Conservation (phyloP, 2,113 vertebrate species). For the Lepisosteus osseus region DNA sequence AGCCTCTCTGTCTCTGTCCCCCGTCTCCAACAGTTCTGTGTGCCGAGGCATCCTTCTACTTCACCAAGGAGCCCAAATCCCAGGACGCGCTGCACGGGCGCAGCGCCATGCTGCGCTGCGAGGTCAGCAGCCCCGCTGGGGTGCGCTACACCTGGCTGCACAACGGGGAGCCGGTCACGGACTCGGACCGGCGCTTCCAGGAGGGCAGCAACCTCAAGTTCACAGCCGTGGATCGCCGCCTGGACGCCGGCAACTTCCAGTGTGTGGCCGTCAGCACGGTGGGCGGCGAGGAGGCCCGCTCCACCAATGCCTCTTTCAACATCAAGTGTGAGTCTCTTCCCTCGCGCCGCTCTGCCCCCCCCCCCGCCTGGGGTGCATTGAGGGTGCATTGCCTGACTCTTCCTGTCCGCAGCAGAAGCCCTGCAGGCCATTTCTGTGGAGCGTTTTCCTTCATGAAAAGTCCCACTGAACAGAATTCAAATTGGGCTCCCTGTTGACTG, state of each 20-base stretch:
- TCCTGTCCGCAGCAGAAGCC: too few species aligned
- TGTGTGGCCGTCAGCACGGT: conserved; percentile 66
- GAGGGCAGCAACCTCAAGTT: conserved; percentile 92
- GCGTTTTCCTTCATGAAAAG: too few species aligned
- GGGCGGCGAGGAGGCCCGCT: conserved; percentile 65
- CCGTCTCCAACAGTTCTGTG: conserved; percentile 38
- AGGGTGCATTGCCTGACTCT: too few species aligned
- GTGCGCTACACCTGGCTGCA: conserved; percentile 78
- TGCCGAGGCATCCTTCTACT: conserved; percentile 62
- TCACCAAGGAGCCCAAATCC: conserved; percentile 90
- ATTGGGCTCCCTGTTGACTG: too few species aligned
- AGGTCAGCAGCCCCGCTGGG: conserved; percentile 65
- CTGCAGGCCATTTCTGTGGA: too few species aligned
- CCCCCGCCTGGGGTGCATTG: too few species aligned
- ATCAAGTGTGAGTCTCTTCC: conserved; percentile 87
- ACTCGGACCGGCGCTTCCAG: conserved; percentile 76
- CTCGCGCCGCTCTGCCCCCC: too few species aligned
- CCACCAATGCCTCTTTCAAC: conserved; percentile 86
- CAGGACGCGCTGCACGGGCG: conserved; percentile 93
- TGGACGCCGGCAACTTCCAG: conserved; percentile 83
- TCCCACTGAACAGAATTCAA: too few species aligned
- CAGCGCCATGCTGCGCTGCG: conserved; percentile 91
- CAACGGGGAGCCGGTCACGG: conserved; percentile 58
- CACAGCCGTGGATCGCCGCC: conserved; percentile 72
- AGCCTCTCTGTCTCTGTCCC: neutral